These are phyloP conservation scores for Frankliniella fusca DNA, from an alignment of 2,888 invertebrate genomes.

Conservation along the genomic window DNA sequence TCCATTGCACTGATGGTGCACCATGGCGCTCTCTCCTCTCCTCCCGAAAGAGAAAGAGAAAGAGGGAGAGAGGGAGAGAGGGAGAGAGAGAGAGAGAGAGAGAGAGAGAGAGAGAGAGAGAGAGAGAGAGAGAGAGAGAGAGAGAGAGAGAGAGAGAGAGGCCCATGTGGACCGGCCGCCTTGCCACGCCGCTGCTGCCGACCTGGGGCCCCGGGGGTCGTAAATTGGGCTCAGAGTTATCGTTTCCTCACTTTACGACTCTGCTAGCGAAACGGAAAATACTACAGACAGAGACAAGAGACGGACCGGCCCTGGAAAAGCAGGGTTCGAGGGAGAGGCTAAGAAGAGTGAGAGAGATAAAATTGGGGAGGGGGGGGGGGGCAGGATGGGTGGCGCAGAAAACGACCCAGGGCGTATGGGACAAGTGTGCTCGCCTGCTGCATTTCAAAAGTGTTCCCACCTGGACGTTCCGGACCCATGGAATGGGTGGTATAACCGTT, in stretches of 20 bases:
- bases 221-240: slow-evolving; percentile 11
- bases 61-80: neutral
- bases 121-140: neutral
- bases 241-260: slow-evolving; percentile 12
- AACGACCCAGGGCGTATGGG: too few species aligned
- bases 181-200: neutral
- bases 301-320: too few species aligned
- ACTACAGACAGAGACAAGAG: slow-evolving; percentile 1
- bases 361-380: too few species aligned
- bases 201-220: neutral
- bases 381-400: too few species aligned
- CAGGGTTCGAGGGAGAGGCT: too few species aligned
- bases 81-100: neutral
- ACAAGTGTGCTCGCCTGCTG: too few species aligned
- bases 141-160: neutral
- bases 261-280: neutral
- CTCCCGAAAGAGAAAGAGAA: neutral
- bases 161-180: neutral
- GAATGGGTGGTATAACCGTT: too few species aligned
- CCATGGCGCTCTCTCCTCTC: neutral
- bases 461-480: too few species aligned
- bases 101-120: too few species aligned
- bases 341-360: too few species aligned
- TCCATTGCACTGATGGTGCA: too few species aligned
- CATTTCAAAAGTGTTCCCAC: too few species aligned